Base-by-base conservation (phyloP, 2,888 invertebrate genomes). In the Fissipunctia ypsillon region DNA sequence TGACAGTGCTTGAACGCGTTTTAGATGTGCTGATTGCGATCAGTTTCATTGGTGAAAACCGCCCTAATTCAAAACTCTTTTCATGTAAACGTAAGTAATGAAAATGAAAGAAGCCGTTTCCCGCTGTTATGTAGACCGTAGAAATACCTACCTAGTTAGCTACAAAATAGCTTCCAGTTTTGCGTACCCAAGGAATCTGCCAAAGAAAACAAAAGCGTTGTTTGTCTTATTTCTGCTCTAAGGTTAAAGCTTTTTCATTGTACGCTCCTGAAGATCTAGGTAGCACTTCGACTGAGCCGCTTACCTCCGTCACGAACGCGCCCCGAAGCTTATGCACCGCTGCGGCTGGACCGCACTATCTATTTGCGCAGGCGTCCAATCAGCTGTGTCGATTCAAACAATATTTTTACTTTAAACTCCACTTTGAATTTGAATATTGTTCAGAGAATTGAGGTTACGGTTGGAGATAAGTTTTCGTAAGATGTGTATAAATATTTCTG, bases 341-440 rank as follows among this genome's bases (percentile, higher is more conserved):
- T 84, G 84, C 66, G 78, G 83, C 83, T 78, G 83, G 87, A 84
- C 88, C 85, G 80, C 86, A 88, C 90, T 94, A 94, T 94, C 94
- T 94, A 91, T 93, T 93, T 92, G 89, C 88, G 85, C 93, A 93
- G 91, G 90, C 91, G 89, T 90, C 87, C 89, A 88, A 89, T 90
- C 88, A 84, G 81, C 81, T 81, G 80, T 86, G 81, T 85, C 84
- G 82, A 85, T 86, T 84, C 78, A 75, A 82, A 85, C 83, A 86
- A 85, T 88, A 88, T 86, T 87, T 88, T 84, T 31, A 70, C 69
- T 81, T 78, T 65, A 76, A 73, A 78, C 76, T 80, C 71, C 78
- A 76, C 78, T 85, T 81, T 70, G 54, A 73, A 70, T 61, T 71
- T 61, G 43, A 60, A 74, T 61, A 25, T 69, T 60, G 22, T 43